Evolutionary conservation across 2,113 vertebrate species (phyloP).

Genomic region (Peromyscus polionotus): DNA sequence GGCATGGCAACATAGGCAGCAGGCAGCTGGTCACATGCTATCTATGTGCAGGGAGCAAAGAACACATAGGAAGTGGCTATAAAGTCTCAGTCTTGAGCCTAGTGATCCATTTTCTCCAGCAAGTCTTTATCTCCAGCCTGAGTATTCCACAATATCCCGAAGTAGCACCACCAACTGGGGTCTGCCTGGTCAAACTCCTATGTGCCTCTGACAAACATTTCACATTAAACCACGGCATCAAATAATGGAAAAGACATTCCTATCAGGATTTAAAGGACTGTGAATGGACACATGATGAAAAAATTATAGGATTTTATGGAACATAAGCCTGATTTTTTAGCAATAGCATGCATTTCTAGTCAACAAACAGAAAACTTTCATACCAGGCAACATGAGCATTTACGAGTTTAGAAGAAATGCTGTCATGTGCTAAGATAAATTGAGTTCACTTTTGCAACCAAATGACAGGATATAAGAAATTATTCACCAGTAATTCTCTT

Average conservation of each 20-base stretch:
- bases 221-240: not conserved
- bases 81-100: not conserved
- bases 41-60: not conserved
- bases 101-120: not conserved
- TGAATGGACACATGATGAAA: not conserved
- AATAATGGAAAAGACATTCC: not conserved
- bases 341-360: not conserved
- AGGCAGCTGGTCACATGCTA: not conserved
- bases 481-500: no score
- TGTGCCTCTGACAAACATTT: not conserved
- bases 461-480: no score
- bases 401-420: no score
- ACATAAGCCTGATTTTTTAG: not conserved
- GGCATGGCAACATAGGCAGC: not conserved
- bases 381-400: no score
- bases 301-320: not conserved
- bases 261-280: not conserved
- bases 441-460: no score
- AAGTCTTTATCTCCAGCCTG: not conserved
- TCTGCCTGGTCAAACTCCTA: not conserved
- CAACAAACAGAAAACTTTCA: no score
- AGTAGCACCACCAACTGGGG: not conserved
- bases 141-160: not conserved
- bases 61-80: not conserved
- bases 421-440: no score